A percentile compares a stretch with the other conserved stretches of the same genome.
Conservation (phyloP, 53 echinoderm and acorn worm species). For the Temnopleurus reevesii region DNA sequence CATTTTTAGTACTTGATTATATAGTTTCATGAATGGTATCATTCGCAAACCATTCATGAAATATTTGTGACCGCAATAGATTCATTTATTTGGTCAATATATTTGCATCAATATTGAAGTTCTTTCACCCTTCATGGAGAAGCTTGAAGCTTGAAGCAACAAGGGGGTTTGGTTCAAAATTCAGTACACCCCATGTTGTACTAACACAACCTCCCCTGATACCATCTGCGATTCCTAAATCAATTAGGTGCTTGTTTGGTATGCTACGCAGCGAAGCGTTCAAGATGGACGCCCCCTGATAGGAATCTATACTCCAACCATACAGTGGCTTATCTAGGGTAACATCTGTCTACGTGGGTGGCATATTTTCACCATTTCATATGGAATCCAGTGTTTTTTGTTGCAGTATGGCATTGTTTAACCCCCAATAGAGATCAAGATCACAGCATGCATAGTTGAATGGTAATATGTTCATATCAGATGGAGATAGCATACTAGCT, state of each 20-base stretch:
- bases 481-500: background rate
- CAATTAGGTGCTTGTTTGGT: background rate
- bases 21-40: too few species aligned
- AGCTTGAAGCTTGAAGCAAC: too few species aligned
- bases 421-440: too few species aligned
- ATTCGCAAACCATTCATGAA: too few species aligned
- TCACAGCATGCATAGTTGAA: too few species aligned
- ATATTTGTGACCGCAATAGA: too few species aligned
- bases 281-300: constrained; percentile 6
- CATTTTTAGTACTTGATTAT: too few species aligned
- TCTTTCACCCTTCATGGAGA: too few species aligned
- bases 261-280: constrained; percentile 1
- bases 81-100: too few species aligned
- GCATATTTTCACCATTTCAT: background rate
- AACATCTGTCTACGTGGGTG: constrained; percentile 1
- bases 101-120: too few species aligned
- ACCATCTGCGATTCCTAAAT: constrained; percentile 36
- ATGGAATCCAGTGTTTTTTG: background rate
- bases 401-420: background rate
- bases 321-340: background rate
- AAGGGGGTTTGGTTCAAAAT: background rate
- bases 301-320: background rate
- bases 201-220: constrained; percentile 27
- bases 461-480: background rate
- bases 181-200: background rate